Conservation (phyloP, 2,888 invertebrate species). For the Hirtodrosophila trivittata region DNA sequence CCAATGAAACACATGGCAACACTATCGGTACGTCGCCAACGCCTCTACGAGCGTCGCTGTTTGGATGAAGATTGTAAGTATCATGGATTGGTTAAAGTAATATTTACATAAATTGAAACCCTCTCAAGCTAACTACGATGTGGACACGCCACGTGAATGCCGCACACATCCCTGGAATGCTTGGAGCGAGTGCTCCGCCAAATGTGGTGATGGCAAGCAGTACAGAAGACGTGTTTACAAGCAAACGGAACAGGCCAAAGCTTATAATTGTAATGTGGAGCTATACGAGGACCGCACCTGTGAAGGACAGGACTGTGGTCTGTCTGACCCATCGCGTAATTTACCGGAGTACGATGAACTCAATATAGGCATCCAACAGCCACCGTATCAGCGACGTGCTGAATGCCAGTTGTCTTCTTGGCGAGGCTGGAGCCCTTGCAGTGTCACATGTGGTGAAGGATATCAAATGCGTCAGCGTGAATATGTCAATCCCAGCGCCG, state of each 20-base stretch:
- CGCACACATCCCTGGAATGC: slow-evolving; percentile 84
- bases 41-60: slow-evolving; percentile 92
- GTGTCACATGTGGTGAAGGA: slow-evolving; percentile 88
- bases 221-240: slow-evolving; percentile 81
- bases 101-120: neutral
- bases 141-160: slow-evolving; percentile 82
- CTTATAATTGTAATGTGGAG: slow-evolving; percentile 73
- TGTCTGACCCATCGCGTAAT: slow-evolving; percentile 52
- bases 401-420: slow-evolving; percentile 89
- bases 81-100: accelerated
- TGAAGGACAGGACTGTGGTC: slow-evolving; percentile 79
- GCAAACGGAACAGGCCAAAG: slow-evolving; percentile 77
- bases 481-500: slow-evolving; percentile 86
- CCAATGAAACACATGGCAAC: slow-evolving; percentile 95
- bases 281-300: slow-evolving; percentile 81
- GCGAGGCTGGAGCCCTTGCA: slow-evolving; percentile 91
- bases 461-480: slow-evolving; percentile 88
- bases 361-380: slow-evolving; percentile 9
- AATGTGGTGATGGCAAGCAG: slow-evolving; percentile 84
- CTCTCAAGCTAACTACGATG: slow-evolving; percentile 75
- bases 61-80: slow-evolving; percentile 84
- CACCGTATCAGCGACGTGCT: slow-evolving; percentile 68
- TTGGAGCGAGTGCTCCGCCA: slow-evolving; percentile 85
- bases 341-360: slow-evolving; percentile 42
- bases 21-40: slow-evolving; percentile 91